A percentile compares a stretch with the other conserved stretches of the same genome.
Evolutionary conservation across 2,113 vertebrate species (phyloP).

Genomic region (Edolisoma coerulescens): DNA sequence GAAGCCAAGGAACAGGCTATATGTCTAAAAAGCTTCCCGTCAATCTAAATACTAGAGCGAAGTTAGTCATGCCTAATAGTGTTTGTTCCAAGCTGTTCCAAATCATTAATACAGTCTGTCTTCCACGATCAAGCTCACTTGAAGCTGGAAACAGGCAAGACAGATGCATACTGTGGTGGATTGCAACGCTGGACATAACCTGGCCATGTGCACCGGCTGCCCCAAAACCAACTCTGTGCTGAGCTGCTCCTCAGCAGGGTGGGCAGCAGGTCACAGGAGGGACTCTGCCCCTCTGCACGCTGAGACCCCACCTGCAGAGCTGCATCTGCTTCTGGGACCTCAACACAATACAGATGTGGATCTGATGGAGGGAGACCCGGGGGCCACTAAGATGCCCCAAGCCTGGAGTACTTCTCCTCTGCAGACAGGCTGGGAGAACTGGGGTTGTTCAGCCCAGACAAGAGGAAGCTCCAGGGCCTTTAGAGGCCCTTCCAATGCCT

Average conservation of each 20-base stretch:
- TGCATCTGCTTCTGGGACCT: neutral
- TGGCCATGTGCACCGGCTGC: neutral
- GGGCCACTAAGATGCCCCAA: neutral
- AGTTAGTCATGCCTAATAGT: neutral
- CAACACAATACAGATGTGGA: neutral
- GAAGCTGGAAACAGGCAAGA: neutral
- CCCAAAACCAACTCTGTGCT: neutral
- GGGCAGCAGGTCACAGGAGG: accelerated
- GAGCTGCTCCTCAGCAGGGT: neutral
- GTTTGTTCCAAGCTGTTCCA: neutral
- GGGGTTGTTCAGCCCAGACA: neutral
- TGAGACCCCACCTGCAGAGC: neutral
- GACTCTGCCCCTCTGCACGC: neutral
- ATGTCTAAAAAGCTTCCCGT: neutral
- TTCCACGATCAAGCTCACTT: neutral
- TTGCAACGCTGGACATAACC: accelerated
- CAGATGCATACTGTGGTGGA: neutral
- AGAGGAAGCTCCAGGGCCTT: neutral
- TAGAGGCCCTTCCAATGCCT: neutral
- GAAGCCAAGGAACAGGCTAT: neutral
- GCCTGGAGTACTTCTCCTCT: neutral
- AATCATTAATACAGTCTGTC: neutral
- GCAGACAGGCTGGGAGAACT: neutral
- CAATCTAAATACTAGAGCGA: neutral
- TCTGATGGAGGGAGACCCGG: neutral